Percentiles rank a stretch among this genome's conserved stretches.
These are phyloP conservation scores for Poecilia picta DNA, from an alignment of 2,797 vertebrate species.

Conservation along the genomic window DNA sequence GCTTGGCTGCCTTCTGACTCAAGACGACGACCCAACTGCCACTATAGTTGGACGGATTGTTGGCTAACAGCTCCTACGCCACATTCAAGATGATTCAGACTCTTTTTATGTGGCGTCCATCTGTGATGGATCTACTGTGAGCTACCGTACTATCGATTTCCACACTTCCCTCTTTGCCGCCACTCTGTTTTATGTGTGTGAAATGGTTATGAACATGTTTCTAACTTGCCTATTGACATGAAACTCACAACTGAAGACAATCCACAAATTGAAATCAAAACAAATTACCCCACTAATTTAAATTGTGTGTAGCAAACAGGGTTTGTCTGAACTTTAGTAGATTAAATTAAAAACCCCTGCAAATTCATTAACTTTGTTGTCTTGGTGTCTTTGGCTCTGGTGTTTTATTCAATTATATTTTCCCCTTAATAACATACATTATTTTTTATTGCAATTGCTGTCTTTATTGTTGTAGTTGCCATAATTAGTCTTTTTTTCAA, in stretches of 20 bases:
- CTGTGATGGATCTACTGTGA: neutral
- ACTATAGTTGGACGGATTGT: neutral
- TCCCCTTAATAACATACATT: neutral
- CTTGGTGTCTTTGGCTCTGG: neutral
- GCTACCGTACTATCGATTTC: neutral
- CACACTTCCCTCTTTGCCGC: neutral
- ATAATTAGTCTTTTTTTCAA: neutral
- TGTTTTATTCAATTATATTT: neutral
- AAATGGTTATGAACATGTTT: neutral
- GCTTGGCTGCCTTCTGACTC: neutral
- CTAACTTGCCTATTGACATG: neutral
- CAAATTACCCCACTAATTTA: neutral
- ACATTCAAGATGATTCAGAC: neutral
- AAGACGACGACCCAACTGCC: neutral
- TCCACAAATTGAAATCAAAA: neutral
- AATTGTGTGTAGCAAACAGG: neutral
- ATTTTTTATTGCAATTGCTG: neutral
- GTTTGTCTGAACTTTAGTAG: neutral
- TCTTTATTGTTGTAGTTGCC: neutral
- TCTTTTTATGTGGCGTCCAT: neutral
- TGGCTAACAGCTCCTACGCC: neutral
- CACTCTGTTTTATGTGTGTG: neutral
- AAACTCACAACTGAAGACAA: neutral
- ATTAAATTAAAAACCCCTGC: neutral
- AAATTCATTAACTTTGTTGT: neutral